Base-by-base conservation (phyloP, 2,888 invertebrate genomes). In the Lottia gigantea region DNA sequence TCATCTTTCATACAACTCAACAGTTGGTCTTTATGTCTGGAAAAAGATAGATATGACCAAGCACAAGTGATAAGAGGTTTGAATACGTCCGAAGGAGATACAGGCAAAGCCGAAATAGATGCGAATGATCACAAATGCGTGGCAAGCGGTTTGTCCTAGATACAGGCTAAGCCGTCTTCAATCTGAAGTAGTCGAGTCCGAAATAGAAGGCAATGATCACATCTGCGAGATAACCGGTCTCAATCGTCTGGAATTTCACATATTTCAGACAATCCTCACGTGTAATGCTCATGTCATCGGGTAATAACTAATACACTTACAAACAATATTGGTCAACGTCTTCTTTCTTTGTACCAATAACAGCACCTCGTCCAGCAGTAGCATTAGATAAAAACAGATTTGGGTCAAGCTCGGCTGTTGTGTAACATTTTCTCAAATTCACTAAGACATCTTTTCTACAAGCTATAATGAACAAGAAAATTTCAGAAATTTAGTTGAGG, bases 341-440 rank as follows among this genome's bases (percentile, higher is more conserved):
- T 3, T 46, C 62, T 15, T 66, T 19, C 1, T 55, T 71, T 46
- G 47, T 62, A n/a, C 76, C 76, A 19, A 77, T 72, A 11, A 73
- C 72, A 26, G 74, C 74, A 0, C 76, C 76, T 12, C 69, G 67
- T 11, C 72, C 49, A 25, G 49, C 2, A 8, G 72, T 72, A 26
- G 72, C 45, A 71, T 76, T 76, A 40, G 73, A 73, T 19, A 73
- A 69, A 66, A 74, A 74, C 46, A 74, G 74, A 25, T 63, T 46
- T 1, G 72, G 25, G 55, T 74, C 73, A 7, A 77, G 72, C 14
- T 68, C 69, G 25, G 62, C 66, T 31, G 46, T 40, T 0, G 49
- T 46, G 70, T 77, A 77, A 23, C 76, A 77, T 19, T 68, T 12
- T n/a, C 71, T 68, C 2, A 77, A 40, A 8, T 74, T 70, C 0